Evolutionary conservation across 2,888 invertebrate species (phyloP).

Genomic region (Perizoma affinitatum): DNA sequence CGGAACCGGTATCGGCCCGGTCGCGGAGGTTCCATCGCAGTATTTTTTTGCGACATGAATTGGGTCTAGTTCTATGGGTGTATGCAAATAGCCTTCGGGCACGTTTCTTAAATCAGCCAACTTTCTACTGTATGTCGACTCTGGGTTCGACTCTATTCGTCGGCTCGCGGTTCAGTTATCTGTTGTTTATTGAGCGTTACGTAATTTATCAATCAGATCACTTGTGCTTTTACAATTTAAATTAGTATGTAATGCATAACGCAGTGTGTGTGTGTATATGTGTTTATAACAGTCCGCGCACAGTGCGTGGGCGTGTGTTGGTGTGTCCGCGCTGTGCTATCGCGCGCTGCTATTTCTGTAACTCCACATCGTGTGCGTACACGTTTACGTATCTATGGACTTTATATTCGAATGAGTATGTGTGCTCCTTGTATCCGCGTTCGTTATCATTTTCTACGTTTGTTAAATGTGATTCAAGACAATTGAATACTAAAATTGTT

Average conservation of each 20-base stretch:
- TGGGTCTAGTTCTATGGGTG: slow-evolving; percentile 56
- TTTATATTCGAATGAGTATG: slow-evolving; percentile 39
- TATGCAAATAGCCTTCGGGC: slow-evolving; percentile 54
- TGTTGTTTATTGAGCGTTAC: slow-evolving; percentile 45
- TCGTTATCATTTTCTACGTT: slow-evolving; percentile 74
- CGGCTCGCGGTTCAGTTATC: slow-evolving; percentile 5
- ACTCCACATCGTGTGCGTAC: slow-evolving; percentile 51
- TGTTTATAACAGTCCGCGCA: slow-evolving; percentile 81
- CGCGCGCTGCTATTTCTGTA: slow-evolving; percentile 75
- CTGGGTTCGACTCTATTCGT: slow-evolving; percentile 31
- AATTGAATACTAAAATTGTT: slow-evolving; percentile 41
- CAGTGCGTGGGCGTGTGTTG: slow-evolving; percentile 79
- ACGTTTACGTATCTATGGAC: slow-evolving; percentile 45
- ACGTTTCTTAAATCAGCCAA: slow-evolving; percentile 49
- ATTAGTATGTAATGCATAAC: slow-evolving; percentile 75
- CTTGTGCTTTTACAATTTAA: slow-evolving; percentile 70
- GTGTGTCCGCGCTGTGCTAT: slow-evolving; percentile 78
- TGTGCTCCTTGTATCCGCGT: slow-evolving; percentile 73
- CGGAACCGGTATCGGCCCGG: slow-evolving; percentile 67
- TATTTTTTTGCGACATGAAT: slow-evolving; percentile 30
- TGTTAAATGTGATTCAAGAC: slow-evolving; percentile 53
- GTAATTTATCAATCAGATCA: slow-evolving; percentile 54
- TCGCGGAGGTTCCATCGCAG: slow-evolving; percentile 46
- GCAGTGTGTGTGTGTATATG: slow-evolving; percentile 69
- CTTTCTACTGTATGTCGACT: slow-evolving; percentile 57